phyloP scores from a whole-genome alignment of 2,888 invertebrate species.

The Brachypalpus laphriformis region DNA sequence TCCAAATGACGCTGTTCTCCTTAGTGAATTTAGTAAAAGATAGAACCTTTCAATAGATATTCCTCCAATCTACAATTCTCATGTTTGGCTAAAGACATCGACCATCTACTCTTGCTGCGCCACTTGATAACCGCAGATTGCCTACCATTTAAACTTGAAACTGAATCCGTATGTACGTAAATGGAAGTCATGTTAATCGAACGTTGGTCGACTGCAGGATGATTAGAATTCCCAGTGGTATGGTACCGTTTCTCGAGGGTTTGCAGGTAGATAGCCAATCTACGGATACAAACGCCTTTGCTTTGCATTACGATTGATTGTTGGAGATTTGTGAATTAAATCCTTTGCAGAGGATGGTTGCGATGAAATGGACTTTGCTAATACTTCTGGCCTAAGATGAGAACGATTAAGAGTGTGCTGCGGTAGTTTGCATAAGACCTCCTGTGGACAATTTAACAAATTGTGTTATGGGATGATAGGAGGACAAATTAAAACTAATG shows the following conservation, averaged over 20 bases:
- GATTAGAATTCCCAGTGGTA: conserved; percentile 38
- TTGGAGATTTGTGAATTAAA: conserved; percentile 22
- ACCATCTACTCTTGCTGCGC: conserved; percentile 22
- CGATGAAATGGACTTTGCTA: neutral
- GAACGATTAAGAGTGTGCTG: conserved; percentile 10
- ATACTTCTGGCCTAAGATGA: neutral
- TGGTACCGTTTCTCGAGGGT: conserved; percentile 17
- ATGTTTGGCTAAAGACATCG: conserved; percentile 16
- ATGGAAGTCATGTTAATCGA: conserved; percentile 42
- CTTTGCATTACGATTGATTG: conserved; percentile 18
- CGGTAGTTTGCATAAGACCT: neutral
- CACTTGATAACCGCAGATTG: conserved; percentile 41
- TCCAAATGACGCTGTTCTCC: neutral
- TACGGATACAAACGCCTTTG: conserved; percentile 15
- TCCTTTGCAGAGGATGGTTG: neutral
- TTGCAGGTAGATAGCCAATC: conserved; percentile 4
- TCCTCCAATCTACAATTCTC: neutral
- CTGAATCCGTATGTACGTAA: conserved; percentile 33
- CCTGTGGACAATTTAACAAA: neutral
- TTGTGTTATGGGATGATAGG: neutral
- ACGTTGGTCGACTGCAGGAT: conserved; percentile 24
- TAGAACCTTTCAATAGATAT: neutral
- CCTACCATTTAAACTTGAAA: conserved; percentile 29
- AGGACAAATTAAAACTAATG: conserved; percentile 17
- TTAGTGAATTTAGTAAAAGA: neutral